Conservation (phyloP, 2,113 vertebrate species). For the Barnardius zonarius region DNA sequence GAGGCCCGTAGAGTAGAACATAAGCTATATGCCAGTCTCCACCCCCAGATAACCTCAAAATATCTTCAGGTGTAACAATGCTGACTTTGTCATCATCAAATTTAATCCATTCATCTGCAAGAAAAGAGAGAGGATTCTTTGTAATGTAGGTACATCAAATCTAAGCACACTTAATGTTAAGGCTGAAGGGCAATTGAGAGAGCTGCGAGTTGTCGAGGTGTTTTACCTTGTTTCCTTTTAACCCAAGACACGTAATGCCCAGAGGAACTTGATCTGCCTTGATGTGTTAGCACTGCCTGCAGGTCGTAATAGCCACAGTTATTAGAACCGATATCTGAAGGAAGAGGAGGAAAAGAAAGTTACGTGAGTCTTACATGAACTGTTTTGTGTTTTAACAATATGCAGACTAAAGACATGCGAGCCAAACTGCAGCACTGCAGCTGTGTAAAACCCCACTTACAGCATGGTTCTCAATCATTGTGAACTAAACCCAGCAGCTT, state of each 20-base stretch:
- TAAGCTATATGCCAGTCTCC: conserved; percentile 99
- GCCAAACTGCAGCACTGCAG: accelerated
- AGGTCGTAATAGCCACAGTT: conserved; percentile 98
- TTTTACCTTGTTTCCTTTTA: conserved; percentile 96
- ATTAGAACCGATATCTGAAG: conserved; percentile 90
- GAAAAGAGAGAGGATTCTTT: background rate
- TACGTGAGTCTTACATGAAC: accelerated
- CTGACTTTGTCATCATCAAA: conserved; percentile 99
- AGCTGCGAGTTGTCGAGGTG: background rate
- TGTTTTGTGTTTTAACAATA: background rate
- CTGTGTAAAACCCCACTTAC: background rate
- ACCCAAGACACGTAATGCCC: conserved; percentile 98
- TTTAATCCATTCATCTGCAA: conserved; percentile 97
- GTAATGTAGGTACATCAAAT: background rate
- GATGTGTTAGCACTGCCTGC: conserved; percentile 96
- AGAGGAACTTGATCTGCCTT: conserved; percentile 97
- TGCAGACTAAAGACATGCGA: accelerated
- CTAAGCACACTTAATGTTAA: background rate
- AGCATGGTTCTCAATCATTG: accelerated
- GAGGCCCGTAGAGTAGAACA: conserved; percentile 94
- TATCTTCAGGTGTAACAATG: conserved; percentile 94
- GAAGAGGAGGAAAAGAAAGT: background rate
- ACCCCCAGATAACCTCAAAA: conserved; percentile 93
- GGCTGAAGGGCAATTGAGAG: background rate
- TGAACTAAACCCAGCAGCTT: background rate